phyloP scores from a whole-genome alignment of 2,797 vertebrate genomes.

The Anomalospiza imberbis region DNA sequence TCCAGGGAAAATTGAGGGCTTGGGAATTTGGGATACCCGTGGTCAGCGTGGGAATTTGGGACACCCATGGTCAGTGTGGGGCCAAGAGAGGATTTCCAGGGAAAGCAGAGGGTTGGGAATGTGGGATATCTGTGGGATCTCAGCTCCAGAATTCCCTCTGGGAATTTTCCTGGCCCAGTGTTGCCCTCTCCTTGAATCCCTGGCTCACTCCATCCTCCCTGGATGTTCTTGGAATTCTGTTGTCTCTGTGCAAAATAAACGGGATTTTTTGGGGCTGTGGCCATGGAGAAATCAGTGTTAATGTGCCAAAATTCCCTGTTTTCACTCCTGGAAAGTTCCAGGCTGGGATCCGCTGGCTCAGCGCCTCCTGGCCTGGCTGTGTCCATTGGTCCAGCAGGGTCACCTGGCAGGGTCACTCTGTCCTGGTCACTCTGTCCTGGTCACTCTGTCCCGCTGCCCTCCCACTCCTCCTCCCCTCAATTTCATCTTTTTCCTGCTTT shows the following conservation, averaged over 20 bases:
- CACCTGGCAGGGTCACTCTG: neutral
- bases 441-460: neutral
- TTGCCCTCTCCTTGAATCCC: neutral
- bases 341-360: neutral
- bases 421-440: neutral
- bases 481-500: fast-evolving
- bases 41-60: neutral
- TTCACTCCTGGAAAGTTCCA: neutral
- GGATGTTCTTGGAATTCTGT: neutral
- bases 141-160: neutral
- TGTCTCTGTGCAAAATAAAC: neutral
- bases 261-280: neutral
- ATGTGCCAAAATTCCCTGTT: neutral
- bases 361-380: neutral
- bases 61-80: fast-evolving
- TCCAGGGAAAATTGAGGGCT: no score
- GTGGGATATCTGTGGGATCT: no score
- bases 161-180: neutral
- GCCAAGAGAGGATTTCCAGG: neutral
- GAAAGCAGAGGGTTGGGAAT: no score
- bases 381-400: neutral
- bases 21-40: neutral
- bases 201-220: neutral
- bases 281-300: neutral
- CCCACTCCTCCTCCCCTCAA: fast-evolving